Evolutionary conservation across 2,113 vertebrate genomes (phyloP).

Genomic region (Petrocephalus zakoni): DNA sequence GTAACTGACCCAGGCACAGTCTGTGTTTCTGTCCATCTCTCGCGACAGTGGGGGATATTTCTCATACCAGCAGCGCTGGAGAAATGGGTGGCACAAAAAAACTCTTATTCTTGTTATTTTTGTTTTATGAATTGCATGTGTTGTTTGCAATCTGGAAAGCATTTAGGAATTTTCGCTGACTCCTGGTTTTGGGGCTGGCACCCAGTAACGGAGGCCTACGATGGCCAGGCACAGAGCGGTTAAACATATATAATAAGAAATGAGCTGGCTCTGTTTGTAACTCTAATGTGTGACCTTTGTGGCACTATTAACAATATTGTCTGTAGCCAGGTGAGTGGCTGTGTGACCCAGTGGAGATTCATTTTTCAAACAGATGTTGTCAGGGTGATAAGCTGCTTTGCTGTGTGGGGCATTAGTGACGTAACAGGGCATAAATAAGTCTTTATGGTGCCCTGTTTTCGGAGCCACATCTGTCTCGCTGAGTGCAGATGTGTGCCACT

Average conservation of each 20-base stretch:
- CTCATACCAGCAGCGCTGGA: neutral
- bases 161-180: neutral
- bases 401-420: neutral
- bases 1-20: neutral
- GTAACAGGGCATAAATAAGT: neutral
- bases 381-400: neutral
- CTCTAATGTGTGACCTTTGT: neutral
- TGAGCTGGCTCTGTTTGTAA: neutral
- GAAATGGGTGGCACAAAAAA: neutral
- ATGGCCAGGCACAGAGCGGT: neutral
- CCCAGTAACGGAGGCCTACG: neutral
- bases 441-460: neutral
- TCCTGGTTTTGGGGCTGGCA: neutral
- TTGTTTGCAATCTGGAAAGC: neutral
- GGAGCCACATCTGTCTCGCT: neutral
- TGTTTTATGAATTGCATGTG: neutral
- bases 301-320: neutral
- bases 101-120: neutral
- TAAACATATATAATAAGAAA: neutral
- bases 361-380: neutral
- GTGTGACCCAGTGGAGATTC: neutral
- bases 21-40: neutral
- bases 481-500: neutral
- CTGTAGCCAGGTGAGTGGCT: neutral
- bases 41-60: neutral